A percentile compares a stretch with the other conserved stretches of the same genome.
These are phyloP conservation scores for Drosophila rhopaloa DNA, from an alignment of 1,140 invertebrate species.

Conservation along the genomic window DNA sequence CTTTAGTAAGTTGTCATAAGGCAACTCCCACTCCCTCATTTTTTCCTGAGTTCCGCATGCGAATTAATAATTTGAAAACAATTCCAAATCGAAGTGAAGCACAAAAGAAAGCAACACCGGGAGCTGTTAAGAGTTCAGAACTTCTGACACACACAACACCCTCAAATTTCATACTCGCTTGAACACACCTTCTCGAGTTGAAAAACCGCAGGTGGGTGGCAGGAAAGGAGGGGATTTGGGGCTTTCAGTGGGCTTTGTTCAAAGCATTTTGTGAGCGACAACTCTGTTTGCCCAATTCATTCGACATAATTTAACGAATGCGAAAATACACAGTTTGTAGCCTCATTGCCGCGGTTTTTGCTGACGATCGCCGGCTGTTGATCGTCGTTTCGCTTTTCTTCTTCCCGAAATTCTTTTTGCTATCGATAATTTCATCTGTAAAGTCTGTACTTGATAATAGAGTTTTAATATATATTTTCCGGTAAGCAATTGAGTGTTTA, in stretches of 20 bases:
- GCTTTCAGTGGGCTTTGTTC: conserved; percentile 17
- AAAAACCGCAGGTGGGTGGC: conserved; percentile 33
- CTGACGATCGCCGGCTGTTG: conserved; percentile 21
- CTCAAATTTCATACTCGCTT: conserved; percentile 20
- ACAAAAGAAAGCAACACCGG: conserved; percentile 65
- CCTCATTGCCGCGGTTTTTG: conserved; percentile 53
- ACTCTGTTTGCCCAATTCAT: conserved; percentile 69
- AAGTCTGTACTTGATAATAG: not conserved
- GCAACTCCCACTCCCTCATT: conserved; percentile 11
- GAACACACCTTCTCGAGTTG: conserved; percentile 34
- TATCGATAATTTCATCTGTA: not conserved
- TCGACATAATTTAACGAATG: conserved; percentile 64
- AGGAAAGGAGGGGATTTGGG: conserved; percentile 14
- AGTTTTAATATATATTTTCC: not conserved
- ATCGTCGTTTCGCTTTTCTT: conserved; percentile 19
- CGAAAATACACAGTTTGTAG: conserved; percentile 64
- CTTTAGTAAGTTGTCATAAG: conserved; percentile 27
- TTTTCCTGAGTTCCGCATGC: conserved; percentile 58
- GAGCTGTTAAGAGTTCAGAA: conserved; percentile 23
- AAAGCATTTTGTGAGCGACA: conserved; percentile 18
- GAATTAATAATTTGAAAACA: conserved; percentile 16
- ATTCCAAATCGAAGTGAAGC: conserved; percentile 28
- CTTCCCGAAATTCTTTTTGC: conserved; percentile 6
- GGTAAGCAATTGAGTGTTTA: not conserved
- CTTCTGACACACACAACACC: conserved; percentile 31